Conservation (phyloP, 2,888 invertebrate species). For the Caenorhabditis afra region DNA sequence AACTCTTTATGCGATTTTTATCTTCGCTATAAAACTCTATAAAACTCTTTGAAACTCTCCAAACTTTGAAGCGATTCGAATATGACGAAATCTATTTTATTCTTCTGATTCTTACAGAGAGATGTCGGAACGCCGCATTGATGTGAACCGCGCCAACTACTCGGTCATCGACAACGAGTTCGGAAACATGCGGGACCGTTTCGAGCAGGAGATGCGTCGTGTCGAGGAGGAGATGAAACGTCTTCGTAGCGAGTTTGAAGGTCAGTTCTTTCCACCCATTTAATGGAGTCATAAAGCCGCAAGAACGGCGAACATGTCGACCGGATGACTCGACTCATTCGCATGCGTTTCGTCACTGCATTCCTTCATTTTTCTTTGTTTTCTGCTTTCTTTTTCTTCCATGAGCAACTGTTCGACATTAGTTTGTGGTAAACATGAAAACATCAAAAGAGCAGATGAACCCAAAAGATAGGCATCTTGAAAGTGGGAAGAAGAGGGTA, state of each 20-base stretch:
- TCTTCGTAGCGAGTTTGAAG: conserved; percentile 79
- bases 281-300: conserved; percentile 6
- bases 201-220: conserved; percentile 89
- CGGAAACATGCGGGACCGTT: conserved; percentile 93
- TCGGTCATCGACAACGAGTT: conserved; percentile 89
- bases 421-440: no score
- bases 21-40: neutral
- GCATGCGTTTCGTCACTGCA: no score
- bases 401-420: conserved; percentile 10
- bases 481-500: no score
- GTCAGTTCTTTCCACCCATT: conserved; percentile 42
- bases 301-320: conserved; percentile 4
- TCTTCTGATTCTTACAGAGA: conserved; percentile 37
- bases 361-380: conserved; percentile 9
- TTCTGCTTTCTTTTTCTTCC: neutral
- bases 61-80: neutral
- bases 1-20: conserved; percentile 35
- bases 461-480: no score
- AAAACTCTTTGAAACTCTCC: conserved; percentile 7
- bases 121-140: conserved; percentile 77
- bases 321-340: no score
- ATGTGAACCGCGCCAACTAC: conserved; percentile 77
- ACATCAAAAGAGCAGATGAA: no score
- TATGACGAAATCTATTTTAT: neutral
- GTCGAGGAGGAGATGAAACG: conserved; percentile 95